phyloP scores from a whole-genome alignment of 2,113 vertebrate genomes.

The Chrysemys picta region DNA sequence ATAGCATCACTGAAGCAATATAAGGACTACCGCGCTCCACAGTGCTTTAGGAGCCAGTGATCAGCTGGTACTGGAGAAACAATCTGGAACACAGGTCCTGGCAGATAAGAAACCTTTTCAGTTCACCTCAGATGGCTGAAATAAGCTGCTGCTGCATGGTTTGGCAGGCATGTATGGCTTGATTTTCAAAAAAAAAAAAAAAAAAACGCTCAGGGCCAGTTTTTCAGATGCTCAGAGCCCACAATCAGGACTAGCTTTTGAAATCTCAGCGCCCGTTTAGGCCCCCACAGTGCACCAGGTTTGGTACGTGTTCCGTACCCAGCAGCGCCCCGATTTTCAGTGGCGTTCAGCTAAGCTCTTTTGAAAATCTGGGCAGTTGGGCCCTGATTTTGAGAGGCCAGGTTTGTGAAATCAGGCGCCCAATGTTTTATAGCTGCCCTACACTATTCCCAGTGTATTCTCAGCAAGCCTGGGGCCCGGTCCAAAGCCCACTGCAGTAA shows the following conservation, averaged over 20 bases:
- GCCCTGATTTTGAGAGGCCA: rapidly evolving
- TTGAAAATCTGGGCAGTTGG: background rate
- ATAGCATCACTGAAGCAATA: background rate
- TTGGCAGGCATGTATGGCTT: rapidly evolving
- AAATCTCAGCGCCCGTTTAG: background rate
- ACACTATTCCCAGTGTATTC: background rate
- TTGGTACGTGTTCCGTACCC: background rate
- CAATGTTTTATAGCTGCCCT: rapidly evolving
- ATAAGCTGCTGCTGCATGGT: background rate
- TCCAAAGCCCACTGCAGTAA: background rate
- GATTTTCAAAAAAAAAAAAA: background rate
- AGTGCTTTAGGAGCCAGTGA: background rate
- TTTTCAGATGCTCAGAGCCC: background rate
- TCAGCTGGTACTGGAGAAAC: conserved; percentile 5
- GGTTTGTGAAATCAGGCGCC: rapidly evolving
- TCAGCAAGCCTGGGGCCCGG: background rate
- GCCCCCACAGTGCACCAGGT: background rate
- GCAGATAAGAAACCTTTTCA: background rate
- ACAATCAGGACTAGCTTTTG: rapidly evolving
- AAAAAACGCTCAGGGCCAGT: too few relatives aligned
- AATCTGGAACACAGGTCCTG: background rate
- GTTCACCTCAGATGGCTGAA: background rate
- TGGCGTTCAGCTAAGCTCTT: background rate
- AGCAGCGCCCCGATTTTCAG: background rate
- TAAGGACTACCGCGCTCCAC: rapidly evolving